These are phyloP conservation scores for Penaeus monodon DNA, from an alignment of 2,888 invertebrate genomes.

Conservation along the genomic window DNA sequence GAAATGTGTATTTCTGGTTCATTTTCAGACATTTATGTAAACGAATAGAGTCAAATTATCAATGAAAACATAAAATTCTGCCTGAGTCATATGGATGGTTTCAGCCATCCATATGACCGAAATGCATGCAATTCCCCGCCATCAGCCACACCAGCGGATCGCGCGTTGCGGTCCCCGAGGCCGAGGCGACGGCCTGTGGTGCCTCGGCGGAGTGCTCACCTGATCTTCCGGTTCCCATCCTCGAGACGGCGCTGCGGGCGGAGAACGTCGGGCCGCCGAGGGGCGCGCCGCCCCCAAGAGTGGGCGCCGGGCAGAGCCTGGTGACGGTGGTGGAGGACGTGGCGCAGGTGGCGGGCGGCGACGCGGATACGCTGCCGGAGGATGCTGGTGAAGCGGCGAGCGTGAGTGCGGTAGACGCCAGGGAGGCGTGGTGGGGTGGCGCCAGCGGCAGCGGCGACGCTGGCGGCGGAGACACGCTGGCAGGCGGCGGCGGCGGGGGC, in stretches of 20 bases:
- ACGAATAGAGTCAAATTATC: too few relatives aligned
- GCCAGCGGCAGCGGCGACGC: conserved; percentile 13
- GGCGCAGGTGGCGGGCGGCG: conserved; percentile 26
- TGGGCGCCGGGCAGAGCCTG: conserved; percentile 33
- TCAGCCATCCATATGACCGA: too few relatives aligned
- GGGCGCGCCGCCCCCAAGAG: conserved; percentile 1
- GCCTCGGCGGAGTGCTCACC: conserved; percentile 21
- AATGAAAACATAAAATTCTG: too few relatives aligned
- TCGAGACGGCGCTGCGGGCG: conserved; percentile 41
- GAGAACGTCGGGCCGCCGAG: conserved; percentile 35
- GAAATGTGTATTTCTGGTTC: too few relatives aligned
- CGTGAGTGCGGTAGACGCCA: conserved; percentile 19
- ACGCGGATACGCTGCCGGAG: conserved; percentile 24
- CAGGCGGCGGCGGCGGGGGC: conserved; percentile 26
- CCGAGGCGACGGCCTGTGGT: not conserved
- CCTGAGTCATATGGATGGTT: too few relatives aligned
- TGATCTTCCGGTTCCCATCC: conserved; percentile 56
- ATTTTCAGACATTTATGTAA: too few relatives aligned
- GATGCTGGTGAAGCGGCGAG: conserved; percentile 3
- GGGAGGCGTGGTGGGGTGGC: conserved; percentile 15
- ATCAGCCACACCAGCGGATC: too few relatives aligned
- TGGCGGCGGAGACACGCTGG: conserved; percentile 21
- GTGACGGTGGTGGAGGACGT: conserved; percentile 34
- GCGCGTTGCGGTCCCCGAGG: too few relatives aligned
- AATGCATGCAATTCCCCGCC: too few relatives aligned